Base-by-base conservation (phyloP, 2,888 invertebrate species). In the Drosophila setosimentum region DNA sequence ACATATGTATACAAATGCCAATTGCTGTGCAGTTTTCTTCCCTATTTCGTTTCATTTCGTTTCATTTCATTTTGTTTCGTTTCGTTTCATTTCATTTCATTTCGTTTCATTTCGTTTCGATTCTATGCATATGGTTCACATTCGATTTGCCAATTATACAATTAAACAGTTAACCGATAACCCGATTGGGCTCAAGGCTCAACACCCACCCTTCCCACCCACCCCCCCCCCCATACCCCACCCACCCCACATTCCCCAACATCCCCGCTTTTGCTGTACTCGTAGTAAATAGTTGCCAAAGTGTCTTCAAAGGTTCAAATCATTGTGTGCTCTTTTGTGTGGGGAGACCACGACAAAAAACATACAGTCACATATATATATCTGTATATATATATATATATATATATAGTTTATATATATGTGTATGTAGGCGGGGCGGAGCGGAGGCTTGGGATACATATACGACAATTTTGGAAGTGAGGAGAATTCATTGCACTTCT, bases 1-100 rank as follows among this genome's bases (percentile, higher is more conserved):
- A 57, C 68, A 73, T 69, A 62, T 66, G 73, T 73, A 70, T 62
- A 71, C 65, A 68, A 78, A 73, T 83, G 78, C 84, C 82, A 83
- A 83, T 80, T 78, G 58, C 63, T 60, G 58, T 59, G 68, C 59
- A 66, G n/a, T 73, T 50, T 21, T 54, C 18, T 1, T 21, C 13
- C 18, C 27, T 18, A 1, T 27, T 3, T 49, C 5, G 1, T n/a
- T n/a, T 37, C n/a, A 1, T 24, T 45, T 13, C 3, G 0, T 11
- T 50, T 10, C n/a, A 2, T 10, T 50, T 51, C 13, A 0, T 30
- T 11, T 37, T 18, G 3, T 42, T 50, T 13, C n/a, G 1, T 13
- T 7, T 51, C 8, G 0, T 18, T 27, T 48, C 18, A 13, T 51
- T 51, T 30, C 7, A 0, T n/a, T 53, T 16, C 33, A 0, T 13